Percentiles rank a stretch among this genome's conserved stretches.
These are phyloP conservation scores for Drosophila eugracilis DNA, from an alignment of 1,140 invertebrate genomes.

Conservation along the genomic window DNA sequence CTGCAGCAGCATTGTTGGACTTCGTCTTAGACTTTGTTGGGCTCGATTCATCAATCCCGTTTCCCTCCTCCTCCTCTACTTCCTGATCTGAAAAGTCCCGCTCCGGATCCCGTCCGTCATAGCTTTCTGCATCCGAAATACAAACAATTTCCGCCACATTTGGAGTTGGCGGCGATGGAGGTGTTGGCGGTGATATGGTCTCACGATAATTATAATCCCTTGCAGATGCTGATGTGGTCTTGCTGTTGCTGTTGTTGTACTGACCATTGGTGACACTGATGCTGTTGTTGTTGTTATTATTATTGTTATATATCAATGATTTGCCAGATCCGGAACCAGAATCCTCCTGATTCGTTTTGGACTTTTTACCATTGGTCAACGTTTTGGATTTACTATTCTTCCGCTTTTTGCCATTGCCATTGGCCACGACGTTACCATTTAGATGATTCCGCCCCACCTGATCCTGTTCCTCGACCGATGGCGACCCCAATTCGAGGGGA, in stretches of 20 bases:
- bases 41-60: conserved; percentile 13
- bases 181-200: conserved; percentile 57
- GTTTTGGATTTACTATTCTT: conserved; percentile 31
- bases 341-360: conserved; percentile 14
- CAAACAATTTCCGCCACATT: conserved; percentile 35
- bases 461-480: conserved; percentile 27
- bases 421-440: conserved; percentile 51
- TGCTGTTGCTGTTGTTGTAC: conserved; percentile 41
- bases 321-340: conserved; percentile 17
- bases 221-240: conserved; percentile 27
- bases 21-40: conserved; percentile 7
- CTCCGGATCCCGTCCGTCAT: conserved; percentile 12
- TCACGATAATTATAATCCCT: conserved; percentile 59
- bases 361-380: conserved; percentile 53
- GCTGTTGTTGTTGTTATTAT: conserved; percentile 50
- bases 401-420: conserved; percentile 40
- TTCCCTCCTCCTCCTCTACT: conserved; percentile 58
- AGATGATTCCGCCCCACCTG: conserved; percentile 15
- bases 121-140: conserved; percentile 48
- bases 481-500: conserved; percentile 3
- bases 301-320: conserved; percentile 26
- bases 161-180: conserved; percentile 50
- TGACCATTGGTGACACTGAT: conserved; percentile 56
- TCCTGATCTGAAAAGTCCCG: conserved; percentile 62
- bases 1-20: conserved; percentile 19